Conservation (phyloP, 2,797 vertebrate species). For the Channa striata region DNA sequence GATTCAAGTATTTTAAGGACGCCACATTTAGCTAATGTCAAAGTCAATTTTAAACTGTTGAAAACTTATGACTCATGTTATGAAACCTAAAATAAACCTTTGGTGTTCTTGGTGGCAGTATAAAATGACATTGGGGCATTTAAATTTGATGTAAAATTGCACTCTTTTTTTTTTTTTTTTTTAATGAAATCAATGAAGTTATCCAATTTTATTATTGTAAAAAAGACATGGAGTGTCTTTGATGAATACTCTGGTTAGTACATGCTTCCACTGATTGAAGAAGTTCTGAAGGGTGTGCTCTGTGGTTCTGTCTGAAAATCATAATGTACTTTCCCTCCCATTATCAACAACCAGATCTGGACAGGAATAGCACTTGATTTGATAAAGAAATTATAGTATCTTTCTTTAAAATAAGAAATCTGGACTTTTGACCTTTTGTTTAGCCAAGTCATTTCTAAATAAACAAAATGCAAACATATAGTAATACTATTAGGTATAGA, state of each 20-base stretch:
- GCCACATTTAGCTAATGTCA: slow-evolving; percentile 5
- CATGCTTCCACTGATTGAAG: slow-evolving; percentile 13
- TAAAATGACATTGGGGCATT: slow-evolving; percentile 4
- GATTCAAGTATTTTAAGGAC: slow-evolving; percentile 31
- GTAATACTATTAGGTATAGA: neutral
- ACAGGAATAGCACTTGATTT: slow-evolving; percentile 78
- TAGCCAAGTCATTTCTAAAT: neutral
- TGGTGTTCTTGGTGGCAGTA: slow-evolving; percentile 12
- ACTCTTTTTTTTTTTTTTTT: neutral
- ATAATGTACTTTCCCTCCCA: slow-evolving; percentile 56
- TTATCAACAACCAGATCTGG: slow-evolving; percentile 65
- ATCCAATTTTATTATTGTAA: slow-evolving; percentile 12
- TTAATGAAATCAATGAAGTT: neutral
- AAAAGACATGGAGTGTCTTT: neutral
- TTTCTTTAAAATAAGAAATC: slow-evolving; percentile 5
- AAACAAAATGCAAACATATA: slow-evolving; percentile 5
- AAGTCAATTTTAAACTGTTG: slow-evolving; percentile 41
- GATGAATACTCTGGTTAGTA: neutral
- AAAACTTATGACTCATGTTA: slow-evolving; percentile 58
- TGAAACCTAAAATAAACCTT: slow-evolving; percentile 34
- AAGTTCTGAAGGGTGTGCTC: slow-evolving; percentile 60
- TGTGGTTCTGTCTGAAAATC: slow-evolving; percentile 69
- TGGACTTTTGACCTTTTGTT: neutral
- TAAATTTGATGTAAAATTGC: neutral
- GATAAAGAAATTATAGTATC: slow-evolving; percentile 16